Conservation (phyloP, 2,113 vertebrate species). For the Phalacrocorax brasilianus region DNA sequence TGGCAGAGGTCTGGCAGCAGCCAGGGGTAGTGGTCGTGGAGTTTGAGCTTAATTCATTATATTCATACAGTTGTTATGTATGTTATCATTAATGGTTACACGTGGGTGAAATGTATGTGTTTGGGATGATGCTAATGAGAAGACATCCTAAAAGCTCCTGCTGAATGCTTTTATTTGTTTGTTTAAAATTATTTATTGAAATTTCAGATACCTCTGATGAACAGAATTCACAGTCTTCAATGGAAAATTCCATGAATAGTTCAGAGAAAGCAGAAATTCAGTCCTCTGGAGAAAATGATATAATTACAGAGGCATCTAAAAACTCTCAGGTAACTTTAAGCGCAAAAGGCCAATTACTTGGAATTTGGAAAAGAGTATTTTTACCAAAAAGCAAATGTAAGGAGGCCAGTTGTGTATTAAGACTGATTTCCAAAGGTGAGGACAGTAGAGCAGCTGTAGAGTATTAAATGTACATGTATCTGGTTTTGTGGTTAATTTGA, state of each 20-base stretch:
- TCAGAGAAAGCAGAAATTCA: constrained; percentile 87
- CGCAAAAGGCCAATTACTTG: background rate
- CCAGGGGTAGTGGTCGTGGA: background rate
- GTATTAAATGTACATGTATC: background rate
- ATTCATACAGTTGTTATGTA: rapidly evolving
- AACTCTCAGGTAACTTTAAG: constrained; percentile 87
- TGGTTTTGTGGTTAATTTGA: background rate
- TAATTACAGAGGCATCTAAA: constrained; percentile 82
- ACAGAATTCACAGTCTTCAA: constrained; percentile 80
- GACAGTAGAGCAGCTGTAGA: background rate
- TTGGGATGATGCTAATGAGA: background rate
- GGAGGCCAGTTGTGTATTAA: background rate
- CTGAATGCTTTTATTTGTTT: background rate
- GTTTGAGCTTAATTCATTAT: background rate
- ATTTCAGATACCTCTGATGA: constrained; percentile 77
- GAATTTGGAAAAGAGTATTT: background rate
- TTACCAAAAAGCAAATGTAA: background rate
- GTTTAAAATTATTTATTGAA: background rate
- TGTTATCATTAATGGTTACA: background rate
- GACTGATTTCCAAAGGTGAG: background rate
- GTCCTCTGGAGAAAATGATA: constrained; percentile 82
- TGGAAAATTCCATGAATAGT: constrained; percentile 85
- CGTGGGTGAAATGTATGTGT: background rate
- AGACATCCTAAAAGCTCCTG: background rate
- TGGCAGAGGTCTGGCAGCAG: background rate